Percentiles rank a stretch among this genome's conserved stretches.
These are phyloP conservation scores for Urocynchramus pylzowi DNA, from an alignment of 2,113 vertebrate genomes.

Conservation along the genomic window DNA sequence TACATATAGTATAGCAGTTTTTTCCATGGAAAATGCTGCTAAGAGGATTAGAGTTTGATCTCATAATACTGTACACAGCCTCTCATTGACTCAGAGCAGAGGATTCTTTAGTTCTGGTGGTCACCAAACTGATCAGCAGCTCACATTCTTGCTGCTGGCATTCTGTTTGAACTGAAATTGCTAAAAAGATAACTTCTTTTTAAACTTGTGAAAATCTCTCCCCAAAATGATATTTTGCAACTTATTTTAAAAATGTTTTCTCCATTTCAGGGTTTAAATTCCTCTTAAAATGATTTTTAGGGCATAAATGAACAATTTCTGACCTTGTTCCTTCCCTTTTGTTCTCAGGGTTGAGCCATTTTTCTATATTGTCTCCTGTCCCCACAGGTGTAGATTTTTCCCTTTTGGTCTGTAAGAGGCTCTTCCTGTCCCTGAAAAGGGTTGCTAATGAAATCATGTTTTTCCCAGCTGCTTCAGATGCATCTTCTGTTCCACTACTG, in stretches of 20 bases:
- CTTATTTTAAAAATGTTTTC: neutral
- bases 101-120: neutral
- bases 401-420: neutral
- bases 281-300: neutral
- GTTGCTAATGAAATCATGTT: neutral
- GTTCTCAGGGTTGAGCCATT: neutral
- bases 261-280: neutral
- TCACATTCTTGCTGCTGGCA: neutral
- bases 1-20: neutral
- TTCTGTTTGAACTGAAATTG: neutral
- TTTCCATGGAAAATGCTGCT: neutral
- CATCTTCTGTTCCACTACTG: neutral
- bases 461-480: neutral
- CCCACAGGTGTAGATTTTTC: neutral
- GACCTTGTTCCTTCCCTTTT: neutral
- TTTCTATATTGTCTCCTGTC: neutral
- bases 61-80: neutral
- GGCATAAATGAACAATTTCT: neutral
- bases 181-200: neutral
- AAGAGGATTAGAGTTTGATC: conserved; percentile 24
- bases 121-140: neutral
- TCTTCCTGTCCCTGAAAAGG: neutral
- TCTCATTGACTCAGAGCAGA: neutral
- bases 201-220: accelerated
- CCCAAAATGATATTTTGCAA: neutral